These are phyloP conservation scores for Azemiops feae DNA, from an alignment of 2,113 vertebrate species.

Conservation along the genomic window DNA sequence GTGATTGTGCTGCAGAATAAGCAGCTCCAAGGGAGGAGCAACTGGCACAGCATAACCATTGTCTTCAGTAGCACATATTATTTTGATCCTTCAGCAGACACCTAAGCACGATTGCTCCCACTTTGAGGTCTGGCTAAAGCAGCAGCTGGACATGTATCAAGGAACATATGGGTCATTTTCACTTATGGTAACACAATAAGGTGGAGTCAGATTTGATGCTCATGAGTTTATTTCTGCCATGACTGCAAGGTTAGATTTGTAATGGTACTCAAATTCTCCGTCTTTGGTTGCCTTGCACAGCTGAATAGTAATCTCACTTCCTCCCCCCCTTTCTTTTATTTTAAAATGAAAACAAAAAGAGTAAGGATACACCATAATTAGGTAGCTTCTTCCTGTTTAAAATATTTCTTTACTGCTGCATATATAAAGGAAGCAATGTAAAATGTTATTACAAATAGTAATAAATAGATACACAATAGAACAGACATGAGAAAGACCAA, in stretches of 20 bases:
- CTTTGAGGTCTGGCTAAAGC: not conserved
- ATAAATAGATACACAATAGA: not conserved
- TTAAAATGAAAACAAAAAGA: constrained; percentile 16
- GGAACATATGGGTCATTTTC: not conserved
- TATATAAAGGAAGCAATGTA: not conserved
- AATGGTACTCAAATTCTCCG: not conserved
- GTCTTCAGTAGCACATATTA: constrained; percentile 7
- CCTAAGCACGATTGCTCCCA: not conserved
- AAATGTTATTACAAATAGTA: not conserved
- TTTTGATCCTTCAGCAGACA: not conserved
- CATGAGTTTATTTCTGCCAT: constrained; percentile 17
- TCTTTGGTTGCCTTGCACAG: constrained; percentile 6
- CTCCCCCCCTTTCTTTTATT: constrained; percentile 1
- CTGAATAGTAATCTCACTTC: constrained; percentile 3
- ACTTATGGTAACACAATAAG: constrained; percentile 2
- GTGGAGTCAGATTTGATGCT: not conserved
- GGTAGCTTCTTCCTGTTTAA: not conserved
- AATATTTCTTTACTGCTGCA: not conserved
- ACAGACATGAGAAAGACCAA: not conserved
- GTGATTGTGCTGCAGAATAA: constrained; percentile 17
- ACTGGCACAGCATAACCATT: constrained; percentile 5
- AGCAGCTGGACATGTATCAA: not conserved
- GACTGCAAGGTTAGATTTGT: constrained; percentile 3
- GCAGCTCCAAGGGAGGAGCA: constrained; percentile 13
- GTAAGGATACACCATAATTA: not conserved